Percentiles rank a stretch among this genome's conserved stretches.
These are phyloP conservation scores for Poeciliopsis gracilis DNA, from an alignment of 2,797 vertebrate genomes.

Conservation along the genomic window DNA sequence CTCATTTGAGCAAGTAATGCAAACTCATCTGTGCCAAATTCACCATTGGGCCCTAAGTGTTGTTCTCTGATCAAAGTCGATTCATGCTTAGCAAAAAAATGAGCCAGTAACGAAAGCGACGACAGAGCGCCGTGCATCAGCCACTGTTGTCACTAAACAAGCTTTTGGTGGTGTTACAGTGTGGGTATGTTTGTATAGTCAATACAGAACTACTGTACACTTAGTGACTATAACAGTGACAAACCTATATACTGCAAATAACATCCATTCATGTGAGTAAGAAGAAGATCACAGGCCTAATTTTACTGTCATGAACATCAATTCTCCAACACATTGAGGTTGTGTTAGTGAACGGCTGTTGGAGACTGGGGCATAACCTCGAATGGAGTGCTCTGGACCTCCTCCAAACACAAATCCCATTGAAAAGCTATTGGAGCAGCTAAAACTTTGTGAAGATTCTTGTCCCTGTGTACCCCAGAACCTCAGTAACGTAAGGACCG, in stretches of 20 bases:
- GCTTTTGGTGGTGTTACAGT: background rate
- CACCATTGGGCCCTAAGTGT: background rate
- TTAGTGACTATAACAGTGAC: background rate
- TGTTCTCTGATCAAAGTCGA: background rate
- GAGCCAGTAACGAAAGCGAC: background rate
- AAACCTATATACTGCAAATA: background rate
- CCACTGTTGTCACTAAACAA: background rate
- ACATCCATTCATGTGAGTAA: background rate
- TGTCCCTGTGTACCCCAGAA: background rate
- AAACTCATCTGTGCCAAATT: background rate
- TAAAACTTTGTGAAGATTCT: background rate
- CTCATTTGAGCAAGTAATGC: background rate
- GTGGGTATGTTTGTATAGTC: background rate
- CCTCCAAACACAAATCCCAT: background rate
- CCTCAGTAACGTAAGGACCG: background rate
- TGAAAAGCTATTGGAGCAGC: background rate
- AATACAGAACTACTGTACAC: background rate
- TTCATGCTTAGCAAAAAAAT: background rate
- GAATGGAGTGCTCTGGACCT: background rate
- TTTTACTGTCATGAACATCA: background rate
- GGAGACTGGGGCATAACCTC: background rate
- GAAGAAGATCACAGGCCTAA: background rate
- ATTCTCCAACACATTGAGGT: background rate
- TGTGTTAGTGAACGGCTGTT: background rate
- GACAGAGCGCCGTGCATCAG: background rate